Base-by-base conservation (phyloP, 2,797 vertebrate genomes). In the Cyclura pinguis region DNA sequence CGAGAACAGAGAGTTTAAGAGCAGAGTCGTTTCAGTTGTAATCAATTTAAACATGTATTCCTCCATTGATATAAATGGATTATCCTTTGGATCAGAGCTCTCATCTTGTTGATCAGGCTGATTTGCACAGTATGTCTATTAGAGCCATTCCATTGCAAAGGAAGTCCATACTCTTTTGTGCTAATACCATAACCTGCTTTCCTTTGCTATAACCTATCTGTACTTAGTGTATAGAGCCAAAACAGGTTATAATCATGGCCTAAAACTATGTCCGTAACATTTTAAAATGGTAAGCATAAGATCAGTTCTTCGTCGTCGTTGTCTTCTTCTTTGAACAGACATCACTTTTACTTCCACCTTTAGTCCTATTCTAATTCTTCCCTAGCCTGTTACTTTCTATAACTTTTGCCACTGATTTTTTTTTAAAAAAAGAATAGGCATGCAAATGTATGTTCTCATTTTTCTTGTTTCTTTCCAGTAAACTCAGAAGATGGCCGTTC, bases 401-500 rank as follows among this genome's bases (percentile, higher is more conserved):
- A 85, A 10, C 32, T 82, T 47, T n/a, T 78, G 18, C 10, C 72
- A 84, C 16, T 78, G 55, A 76, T 67, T 52, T n/a, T 59, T 86
- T 52, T 13, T n/a, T 1, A 72, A 4, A 59, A 20, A 32, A 55
- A 22, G 16, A 81, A 59, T n/a, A 4, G 59, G 59, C 59, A 59
- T 18, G 20, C 29, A 72, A 59, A 59, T 59, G 59, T 32, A 73
- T 47, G 22, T 86, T 64, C 10, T 67, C 32, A 16, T n/a, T 42
- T 7, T 84, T 64, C 52, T 92, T 95, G 9, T 81, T 88, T 91
- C 76, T 90, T 91, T 18, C 0, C 96, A 97, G 96, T 96, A 96
- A 98, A 98, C 67, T 98, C 98, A 20, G 98, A 99, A 87, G 98
- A 98, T 27, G 92, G 96, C 35, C 96, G 77, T 8, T 98, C 98